Evolutionary conservation across 2,113 vertebrate species (phyloP).

Genomic region (Brachyhypopomus gauderio): DNA sequence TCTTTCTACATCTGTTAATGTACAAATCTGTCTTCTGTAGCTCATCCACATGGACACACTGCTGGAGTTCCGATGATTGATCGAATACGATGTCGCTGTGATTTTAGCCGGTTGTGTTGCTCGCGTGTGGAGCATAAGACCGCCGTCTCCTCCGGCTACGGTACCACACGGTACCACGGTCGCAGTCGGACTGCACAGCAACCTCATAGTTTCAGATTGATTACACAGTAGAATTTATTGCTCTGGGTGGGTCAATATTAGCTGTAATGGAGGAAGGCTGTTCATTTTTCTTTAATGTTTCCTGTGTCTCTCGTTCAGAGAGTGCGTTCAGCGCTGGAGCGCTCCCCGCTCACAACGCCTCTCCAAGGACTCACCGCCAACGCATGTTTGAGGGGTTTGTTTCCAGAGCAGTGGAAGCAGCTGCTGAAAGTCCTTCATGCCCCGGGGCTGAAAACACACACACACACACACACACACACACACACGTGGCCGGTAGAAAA

Average conservation of each 20-base stretch:
- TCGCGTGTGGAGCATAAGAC: no score
- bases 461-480: conserved; percentile 17
- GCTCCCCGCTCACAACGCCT: conserved; percentile 18
- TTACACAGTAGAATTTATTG: conserved; percentile 31
- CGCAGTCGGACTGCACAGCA: no score
- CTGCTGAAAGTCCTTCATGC: conserved; percentile 20
- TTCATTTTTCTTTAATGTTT: conserved; percentile 29
- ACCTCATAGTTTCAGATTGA: conserved; percentile 20
- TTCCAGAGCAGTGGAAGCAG: conserved; percentile 29
- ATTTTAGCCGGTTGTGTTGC: no score
- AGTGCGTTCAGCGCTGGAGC: background rate
- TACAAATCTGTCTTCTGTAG: no score
- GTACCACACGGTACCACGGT: no score
- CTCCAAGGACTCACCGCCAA: background rate
- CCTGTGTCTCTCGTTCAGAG: background rate
- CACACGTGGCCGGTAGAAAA: background rate
- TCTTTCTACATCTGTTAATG: no score
- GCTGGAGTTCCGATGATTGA: no score
- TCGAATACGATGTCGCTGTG: no score
- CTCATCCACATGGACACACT: no score
- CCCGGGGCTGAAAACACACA: conserved; percentile 19
- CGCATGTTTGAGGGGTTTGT: conserved; percentile 18
- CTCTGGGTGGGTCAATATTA: conserved; percentile 37
- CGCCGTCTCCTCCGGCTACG: no score
- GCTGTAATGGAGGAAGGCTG: conserved; percentile 29